Evolutionary conservation across 2,888 invertebrate genomes (phyloP).

Genomic region (Xestia ashworthii): DNA sequence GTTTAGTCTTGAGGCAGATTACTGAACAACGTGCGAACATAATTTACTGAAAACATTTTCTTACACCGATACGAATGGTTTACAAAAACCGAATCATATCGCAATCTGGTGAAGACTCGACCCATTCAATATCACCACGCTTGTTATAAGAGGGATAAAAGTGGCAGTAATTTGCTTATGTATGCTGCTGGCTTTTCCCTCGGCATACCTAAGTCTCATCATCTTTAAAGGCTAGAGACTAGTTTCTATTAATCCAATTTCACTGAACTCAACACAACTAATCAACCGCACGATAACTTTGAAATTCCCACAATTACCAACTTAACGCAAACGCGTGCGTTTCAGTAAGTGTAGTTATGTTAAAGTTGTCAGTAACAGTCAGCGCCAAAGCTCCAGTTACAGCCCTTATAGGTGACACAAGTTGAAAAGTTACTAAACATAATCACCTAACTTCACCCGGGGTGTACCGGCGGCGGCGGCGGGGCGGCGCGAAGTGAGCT

Average conservation of each 20-base stretch:
- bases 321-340: slow-evolving; percentile 12
- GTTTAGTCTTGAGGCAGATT: slow-evolving; percentile 1
- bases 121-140: background rate
- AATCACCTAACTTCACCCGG: slow-evolving; percentile 49
- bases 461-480: background rate
- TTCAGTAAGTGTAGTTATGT: slow-evolving; percentile 18
- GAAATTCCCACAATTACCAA: slow-evolving; percentile 24
- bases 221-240: background rate
- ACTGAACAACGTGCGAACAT: background rate
- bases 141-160: background rate
- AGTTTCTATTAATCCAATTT: slow-evolving; percentile 10
- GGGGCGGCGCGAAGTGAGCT: background rate
- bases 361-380: slow-evolving; percentile 19
- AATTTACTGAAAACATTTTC: background rate
- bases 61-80: background rate
- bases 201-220: background rate
- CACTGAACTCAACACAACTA: slow-evolving; percentile 15
- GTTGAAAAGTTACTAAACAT: slow-evolving; percentile 48
- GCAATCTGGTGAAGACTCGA: background rate
- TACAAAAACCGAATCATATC: too few relatives aligned
- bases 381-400: slow-evolving; percentile 14
- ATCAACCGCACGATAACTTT: slow-evolving; percentile 17
- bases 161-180: background rate
- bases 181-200: background rate
- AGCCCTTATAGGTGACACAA: slow-evolving; percentile 43